These are phyloP conservation scores for Paraplagusia blochii DNA, from an alignment of 2,113 vertebrate species.

Conservation along the genomic window DNA sequence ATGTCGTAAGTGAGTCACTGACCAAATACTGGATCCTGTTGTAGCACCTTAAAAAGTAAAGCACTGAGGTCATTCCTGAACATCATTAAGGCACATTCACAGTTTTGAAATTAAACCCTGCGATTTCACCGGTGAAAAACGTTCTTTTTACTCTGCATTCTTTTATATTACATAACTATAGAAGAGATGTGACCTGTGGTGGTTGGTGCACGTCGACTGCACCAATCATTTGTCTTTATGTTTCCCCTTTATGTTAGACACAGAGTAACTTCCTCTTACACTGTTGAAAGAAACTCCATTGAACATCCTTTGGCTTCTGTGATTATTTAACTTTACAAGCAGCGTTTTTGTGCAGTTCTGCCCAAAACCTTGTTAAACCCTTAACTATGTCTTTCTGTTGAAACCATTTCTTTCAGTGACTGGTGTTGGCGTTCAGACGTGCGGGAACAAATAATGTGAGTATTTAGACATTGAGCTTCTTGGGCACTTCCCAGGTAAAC, in stretches of 20 bases:
- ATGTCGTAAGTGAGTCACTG: conserved; percentile 9
- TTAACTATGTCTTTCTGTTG: conserved; percentile 9
- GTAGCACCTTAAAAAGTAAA: conserved; percentile 22
- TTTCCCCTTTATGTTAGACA: not conserved
- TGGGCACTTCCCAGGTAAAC: conserved; percentile 91
- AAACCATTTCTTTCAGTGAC: conserved; percentile 18
- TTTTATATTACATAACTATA: not conserved
- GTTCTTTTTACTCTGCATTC: conserved; percentile 1
- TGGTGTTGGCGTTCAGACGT: conserved; percentile 15
- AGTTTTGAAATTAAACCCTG: conserved; percentile 23
- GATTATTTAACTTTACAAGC: no score
- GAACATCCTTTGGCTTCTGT: conserved; percentile 11
- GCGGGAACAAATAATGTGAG: not conserved
- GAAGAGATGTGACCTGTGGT: conserved; percentile 13
- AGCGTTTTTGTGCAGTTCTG: no score
- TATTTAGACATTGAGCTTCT: conserved; percentile 79
- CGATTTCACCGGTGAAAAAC: not conserved
- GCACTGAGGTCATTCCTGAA: conserved; percentile 20
- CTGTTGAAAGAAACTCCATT: no score
- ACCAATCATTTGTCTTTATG: conserved; percentile 15
- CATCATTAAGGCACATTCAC: conserved; percentile 15
- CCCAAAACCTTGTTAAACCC: no score
- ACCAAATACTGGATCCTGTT: conserved; percentile 12
- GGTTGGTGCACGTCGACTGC: conserved; percentile 9
- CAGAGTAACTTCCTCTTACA: conserved; percentile 5